Evolutionary conservation across 2,113 vertebrate species (phyloP).

Genomic region (Equus quagga): DNA sequence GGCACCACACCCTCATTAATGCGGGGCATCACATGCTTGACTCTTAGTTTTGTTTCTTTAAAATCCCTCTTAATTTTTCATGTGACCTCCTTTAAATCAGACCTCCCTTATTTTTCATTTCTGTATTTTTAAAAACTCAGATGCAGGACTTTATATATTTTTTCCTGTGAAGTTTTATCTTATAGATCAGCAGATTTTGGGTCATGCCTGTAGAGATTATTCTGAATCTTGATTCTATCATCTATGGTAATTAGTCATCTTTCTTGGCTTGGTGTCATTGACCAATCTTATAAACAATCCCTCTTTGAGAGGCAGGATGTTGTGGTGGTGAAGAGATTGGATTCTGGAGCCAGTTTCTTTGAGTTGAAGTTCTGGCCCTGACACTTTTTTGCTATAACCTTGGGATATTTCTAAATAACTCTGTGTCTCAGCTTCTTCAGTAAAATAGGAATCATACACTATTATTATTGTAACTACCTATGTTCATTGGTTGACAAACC

Average conservation of each 20-base stretch:
- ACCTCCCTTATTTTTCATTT: background rate
- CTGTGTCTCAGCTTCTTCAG: background rate
- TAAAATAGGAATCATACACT: background rate
- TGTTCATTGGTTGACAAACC: background rate
- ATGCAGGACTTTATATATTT: background rate
- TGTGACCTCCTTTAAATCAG: background rate
- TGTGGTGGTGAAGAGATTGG: background rate
- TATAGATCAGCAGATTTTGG: background rate
- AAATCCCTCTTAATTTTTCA: background rate
- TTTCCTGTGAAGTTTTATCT: conserved; percentile 9
- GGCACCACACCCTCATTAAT: background rate
- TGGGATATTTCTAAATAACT: background rate
- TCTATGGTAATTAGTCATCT: background rate
- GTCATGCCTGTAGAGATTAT: background rate
- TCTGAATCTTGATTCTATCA: background rate
- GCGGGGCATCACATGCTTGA: background rate
- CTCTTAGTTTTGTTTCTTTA: conserved; percentile 1
- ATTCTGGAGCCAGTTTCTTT: background rate
- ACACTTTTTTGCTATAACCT: background rate
- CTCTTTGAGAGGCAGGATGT: background rate
- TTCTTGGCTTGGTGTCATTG: background rate
- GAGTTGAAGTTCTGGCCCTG: background rate
- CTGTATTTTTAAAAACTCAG: background rate
- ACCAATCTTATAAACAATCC: background rate
- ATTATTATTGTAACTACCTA: background rate